Evolutionary conservation across 2,113 vertebrate genomes (phyloP).

Genomic region (Epinephelus cyanopodus): DNA sequence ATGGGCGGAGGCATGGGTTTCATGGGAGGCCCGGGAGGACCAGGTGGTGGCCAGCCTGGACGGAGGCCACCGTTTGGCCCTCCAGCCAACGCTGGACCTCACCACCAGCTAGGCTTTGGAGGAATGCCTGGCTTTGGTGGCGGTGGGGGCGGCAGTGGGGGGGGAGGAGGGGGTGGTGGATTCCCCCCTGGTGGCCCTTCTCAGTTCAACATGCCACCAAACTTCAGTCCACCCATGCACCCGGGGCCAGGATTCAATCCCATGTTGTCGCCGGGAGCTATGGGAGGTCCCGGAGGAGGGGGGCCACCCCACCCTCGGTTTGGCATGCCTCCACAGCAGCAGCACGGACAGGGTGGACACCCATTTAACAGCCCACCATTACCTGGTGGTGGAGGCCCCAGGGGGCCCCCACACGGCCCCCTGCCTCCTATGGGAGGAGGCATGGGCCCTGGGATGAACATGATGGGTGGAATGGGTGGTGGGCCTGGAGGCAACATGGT

Average conservation of each 20-base stretch:
- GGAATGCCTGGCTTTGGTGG: slow-evolving; percentile 86
- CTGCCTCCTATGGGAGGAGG: slow-evolving; percentile 84
- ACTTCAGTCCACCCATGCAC: slow-evolving; percentile 96
- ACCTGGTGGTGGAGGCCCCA: slow-evolving; percentile 83
- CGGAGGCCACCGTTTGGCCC: slow-evolving; percentile 88
- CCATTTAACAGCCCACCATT: slow-evolving; percentile 86
- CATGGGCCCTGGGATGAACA: slow-evolving; percentile 85
- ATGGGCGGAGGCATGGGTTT: slow-evolving; percentile 85
- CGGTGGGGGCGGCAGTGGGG: slow-evolving; percentile 76
- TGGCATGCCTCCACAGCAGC: slow-evolving; percentile 84
- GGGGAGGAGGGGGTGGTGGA: slow-evolving; percentile 80
- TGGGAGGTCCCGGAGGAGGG: slow-evolving; percentile 84
- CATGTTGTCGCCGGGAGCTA: slow-evolving; percentile 90
- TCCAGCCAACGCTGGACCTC: slow-evolving; percentile 85
- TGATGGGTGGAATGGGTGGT: slow-evolving; percentile 85
- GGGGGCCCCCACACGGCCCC: slow-evolving; percentile 84
- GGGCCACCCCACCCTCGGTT: slow-evolving; percentile 86
- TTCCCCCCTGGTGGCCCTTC: slow-evolving; percentile 86
- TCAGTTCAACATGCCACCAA: slow-evolving; percentile 92
- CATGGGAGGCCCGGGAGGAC: slow-evolving; percentile 83
- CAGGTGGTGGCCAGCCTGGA: slow-evolving; percentile 81
- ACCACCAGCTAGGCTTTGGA: slow-evolving; percentile 92
- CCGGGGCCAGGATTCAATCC: slow-evolving; percentile 90
- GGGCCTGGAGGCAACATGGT: slow-evolving; percentile 85
- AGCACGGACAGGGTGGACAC: slow-evolving; percentile 88